Conservation (phyloP, 2,797 vertebrate genomes). For the Malurus splendens region DNA sequence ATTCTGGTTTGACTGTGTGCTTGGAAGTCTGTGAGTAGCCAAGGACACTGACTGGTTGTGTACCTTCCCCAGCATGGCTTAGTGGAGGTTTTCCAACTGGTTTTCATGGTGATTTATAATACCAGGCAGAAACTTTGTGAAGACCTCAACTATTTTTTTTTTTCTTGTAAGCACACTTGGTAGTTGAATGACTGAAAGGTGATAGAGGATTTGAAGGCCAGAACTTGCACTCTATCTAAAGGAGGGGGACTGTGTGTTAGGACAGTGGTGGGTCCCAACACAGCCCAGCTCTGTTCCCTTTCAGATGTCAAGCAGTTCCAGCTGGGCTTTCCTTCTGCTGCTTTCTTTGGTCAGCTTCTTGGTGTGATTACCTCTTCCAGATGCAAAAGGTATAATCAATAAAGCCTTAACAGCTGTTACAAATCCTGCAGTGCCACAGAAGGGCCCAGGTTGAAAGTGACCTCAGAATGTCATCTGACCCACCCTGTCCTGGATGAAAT, state of each 20-base stretch:
- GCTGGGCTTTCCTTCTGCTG: background rate
- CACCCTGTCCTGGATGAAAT: background rate
- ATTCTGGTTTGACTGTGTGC: background rate
- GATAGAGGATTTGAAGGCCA: background rate
- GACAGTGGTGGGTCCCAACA: rapidly evolving
- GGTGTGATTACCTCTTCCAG: background rate
- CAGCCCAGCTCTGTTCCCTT: background rate
- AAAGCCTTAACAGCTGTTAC: background rate
- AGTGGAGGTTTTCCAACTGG: background rate
- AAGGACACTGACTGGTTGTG: background rate
- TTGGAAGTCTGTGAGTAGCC: background rate
- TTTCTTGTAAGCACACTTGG: background rate
- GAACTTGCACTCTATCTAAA: background rate
- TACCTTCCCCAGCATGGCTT: background rate
- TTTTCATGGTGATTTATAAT: background rate
- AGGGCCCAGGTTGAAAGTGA: background rate
- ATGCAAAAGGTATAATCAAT: background rate
- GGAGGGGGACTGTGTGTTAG: background rate
- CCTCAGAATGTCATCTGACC: background rate
- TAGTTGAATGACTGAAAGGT: background rate
- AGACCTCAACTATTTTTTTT: background rate
- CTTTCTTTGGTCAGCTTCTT: background rate
- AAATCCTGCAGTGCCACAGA: background rate
- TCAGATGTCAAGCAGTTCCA: background rate
- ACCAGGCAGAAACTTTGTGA: background rate